A percentile compares a stretch with the other conserved stretches of the same genome.
Conservation (phyloP, 2,113 vertebrate genomes). For the Pelobates fuscus region DNA sequence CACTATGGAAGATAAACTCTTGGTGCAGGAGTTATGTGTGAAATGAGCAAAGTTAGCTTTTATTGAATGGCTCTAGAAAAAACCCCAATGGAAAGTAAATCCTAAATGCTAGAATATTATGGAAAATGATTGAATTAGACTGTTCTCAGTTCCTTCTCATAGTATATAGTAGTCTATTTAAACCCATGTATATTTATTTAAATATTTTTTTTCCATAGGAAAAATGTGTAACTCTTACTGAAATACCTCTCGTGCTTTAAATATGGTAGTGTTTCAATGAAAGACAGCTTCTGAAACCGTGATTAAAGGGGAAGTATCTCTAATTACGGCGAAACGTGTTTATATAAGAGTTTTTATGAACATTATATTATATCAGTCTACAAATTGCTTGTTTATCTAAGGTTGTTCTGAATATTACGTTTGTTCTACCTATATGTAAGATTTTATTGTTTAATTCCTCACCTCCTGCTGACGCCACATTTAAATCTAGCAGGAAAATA, state of each 20-base stretch:
- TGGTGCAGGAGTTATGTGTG: no score
- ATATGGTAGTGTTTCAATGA: neutral
- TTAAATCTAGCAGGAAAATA: no score
- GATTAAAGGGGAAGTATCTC: neutral
- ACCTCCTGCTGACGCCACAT: neutral
- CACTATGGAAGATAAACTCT: no score
- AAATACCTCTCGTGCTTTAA: neutral
- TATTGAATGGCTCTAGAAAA: neutral
- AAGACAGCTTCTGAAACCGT: neutral
- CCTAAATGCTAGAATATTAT: neutral
- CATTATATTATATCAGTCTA: no score
- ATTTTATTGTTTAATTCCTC: neutral
- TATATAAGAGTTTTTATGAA: no score
- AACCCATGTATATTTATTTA: neutral
- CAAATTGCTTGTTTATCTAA: no score
- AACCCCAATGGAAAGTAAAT: constrained; percentile 1
- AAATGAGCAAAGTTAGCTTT: no score
- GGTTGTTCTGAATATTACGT: neutral
- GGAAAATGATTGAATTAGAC: neutral
- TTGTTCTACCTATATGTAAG: neutral
- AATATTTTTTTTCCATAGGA: neutral
- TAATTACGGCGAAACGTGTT: no score
- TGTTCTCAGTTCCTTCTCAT: constrained; percentile 13
- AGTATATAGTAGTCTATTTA: constrained; percentile 8
- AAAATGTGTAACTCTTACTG: neutral